These are phyloP conservation scores for Galerucella calmariensis DNA, from an alignment of 2,888 invertebrate species.

Conservation along the genomic window DNA sequence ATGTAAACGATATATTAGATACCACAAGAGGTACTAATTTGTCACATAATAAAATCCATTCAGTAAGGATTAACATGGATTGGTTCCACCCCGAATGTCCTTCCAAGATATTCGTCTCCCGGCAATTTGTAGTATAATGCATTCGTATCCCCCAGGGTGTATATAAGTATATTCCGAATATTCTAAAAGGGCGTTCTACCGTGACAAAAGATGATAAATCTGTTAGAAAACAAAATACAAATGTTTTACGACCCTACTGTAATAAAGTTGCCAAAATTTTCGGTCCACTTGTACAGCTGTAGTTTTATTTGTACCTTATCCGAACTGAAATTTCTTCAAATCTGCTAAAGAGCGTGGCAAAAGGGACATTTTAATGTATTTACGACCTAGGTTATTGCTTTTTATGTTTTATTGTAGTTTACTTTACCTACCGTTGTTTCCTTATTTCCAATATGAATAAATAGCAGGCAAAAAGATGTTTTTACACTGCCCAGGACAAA, in stretches of 20 bases:
- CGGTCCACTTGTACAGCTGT: constrained; percentile 40
- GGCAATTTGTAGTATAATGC: constrained; percentile 28
- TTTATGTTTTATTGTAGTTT: constrained; percentile 43
- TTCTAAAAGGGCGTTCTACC: constrained; percentile 43
- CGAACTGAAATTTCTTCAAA: constrained; percentile 27
- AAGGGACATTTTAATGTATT: constrained; percentile 42
- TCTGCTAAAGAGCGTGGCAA: constrained; percentile 36
- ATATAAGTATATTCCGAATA: constrained; percentile 38
- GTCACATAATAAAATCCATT: constrained; percentile 14
- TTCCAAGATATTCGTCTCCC: constrained; percentile 16
- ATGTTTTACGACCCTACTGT: constrained; percentile 40
- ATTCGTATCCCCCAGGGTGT: constrained; percentile 27
- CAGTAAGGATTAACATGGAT: constrained; percentile 8
- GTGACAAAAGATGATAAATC: constrained; percentile 49
- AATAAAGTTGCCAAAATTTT: constrained; percentile 45
- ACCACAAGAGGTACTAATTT: constrained; percentile 13
- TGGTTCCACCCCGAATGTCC: constrained; percentile 22
- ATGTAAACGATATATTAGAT: background rate
- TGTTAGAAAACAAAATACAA: constrained; percentile 43
- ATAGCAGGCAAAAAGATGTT: background rate
- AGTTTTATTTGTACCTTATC: constrained; percentile 34
- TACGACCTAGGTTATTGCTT: constrained; percentile 42
- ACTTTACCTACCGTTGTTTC: constrained; percentile 24
- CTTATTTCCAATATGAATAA: background rate
- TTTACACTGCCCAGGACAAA: background rate